Evolutionary conservation across 2,888 invertebrate species (phyloP).

Genomic region (Noctua comes): DNA sequence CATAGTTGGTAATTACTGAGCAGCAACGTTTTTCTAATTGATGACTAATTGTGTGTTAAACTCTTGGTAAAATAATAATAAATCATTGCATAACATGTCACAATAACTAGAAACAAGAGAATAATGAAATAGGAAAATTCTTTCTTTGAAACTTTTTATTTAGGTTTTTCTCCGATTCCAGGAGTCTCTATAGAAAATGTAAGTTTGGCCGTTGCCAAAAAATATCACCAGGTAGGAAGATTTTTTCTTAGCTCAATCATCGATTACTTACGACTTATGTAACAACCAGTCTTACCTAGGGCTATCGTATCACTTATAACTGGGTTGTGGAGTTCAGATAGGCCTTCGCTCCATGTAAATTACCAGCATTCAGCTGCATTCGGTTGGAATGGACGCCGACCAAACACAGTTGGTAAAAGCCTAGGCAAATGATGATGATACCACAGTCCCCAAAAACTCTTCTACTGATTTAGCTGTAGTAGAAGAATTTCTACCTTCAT

Average conservation of each 20-base stretch:
- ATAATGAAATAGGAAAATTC: background rate
- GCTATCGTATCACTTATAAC: background rate
- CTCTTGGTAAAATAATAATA: background rate
- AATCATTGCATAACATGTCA: background rate
- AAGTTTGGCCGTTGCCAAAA: background rate
- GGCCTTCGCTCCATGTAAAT: background rate
- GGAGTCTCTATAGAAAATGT: background rate
- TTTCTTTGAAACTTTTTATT: background rate
- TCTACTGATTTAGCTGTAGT: background rate
- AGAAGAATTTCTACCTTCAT: background rate
- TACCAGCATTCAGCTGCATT: background rate
- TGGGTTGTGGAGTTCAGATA: background rate
- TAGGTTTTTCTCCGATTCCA: background rate
- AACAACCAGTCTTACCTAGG: background rate
- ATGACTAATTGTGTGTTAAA: slow-evolving; percentile 28
- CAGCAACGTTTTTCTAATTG: slow-evolving; percentile 12
- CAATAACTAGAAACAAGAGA: background rate
- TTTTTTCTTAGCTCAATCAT: background rate
- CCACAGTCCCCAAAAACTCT: background rate
- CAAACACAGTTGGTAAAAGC: background rate
- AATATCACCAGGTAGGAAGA: background rate
- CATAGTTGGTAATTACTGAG: slow-evolving; percentile 3
- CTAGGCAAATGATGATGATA: background rate
- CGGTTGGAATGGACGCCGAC: background rate
- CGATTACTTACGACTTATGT: background rate